Percentiles rank a stretch among this genome's conserved stretches.
Evolutionary conservation across 2,888 invertebrate species (phyloP).

Genomic region (Acrobasis suavella): DNA sequence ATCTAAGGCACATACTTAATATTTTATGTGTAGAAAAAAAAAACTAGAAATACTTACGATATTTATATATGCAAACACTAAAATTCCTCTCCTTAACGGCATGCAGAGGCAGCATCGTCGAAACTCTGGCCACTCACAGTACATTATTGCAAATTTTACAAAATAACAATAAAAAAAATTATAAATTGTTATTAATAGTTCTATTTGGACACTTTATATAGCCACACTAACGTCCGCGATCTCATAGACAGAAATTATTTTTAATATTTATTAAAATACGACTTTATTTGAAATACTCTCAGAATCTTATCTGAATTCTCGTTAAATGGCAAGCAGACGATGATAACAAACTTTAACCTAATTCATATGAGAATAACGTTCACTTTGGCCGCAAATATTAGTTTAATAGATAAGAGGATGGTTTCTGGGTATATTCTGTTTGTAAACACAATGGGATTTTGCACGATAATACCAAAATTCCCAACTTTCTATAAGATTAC

Average conservation of each 20-base stretch:
- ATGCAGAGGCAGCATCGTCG: slow-evolving; percentile 47
- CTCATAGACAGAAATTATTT: not conserved
- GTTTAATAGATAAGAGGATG: not conserved
- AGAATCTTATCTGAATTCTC: slow-evolving; percentile 3
- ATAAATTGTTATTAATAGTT: no score
- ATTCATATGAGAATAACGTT: not conserved
- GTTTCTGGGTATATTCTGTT: slow-evolving; percentile 8
- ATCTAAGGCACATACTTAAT: no score
- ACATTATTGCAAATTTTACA: slow-evolving; percentile 37
- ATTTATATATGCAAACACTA: slow-evolving; percentile 45
- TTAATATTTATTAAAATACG: not conserved
- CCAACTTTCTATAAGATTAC: no score
- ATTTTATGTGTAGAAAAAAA: no score
- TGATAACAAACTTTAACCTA: slow-evolving; percentile 3
- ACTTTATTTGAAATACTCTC: not conserved
- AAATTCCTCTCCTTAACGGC: slow-evolving; percentile 42
- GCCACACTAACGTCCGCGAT: not conserved
- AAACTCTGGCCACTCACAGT: slow-evolving; percentile 45
- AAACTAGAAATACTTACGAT: slow-evolving; percentile 37
- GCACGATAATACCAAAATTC: not conserved
- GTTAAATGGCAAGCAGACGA: not conserved
- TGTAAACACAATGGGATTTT: not conserved
- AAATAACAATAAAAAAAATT: not conserved
- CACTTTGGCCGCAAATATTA: not conserved
- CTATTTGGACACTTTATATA: no score